Conservation (phyloP, 2,888 invertebrate genomes). For the Mantis religiosa region DNA sequence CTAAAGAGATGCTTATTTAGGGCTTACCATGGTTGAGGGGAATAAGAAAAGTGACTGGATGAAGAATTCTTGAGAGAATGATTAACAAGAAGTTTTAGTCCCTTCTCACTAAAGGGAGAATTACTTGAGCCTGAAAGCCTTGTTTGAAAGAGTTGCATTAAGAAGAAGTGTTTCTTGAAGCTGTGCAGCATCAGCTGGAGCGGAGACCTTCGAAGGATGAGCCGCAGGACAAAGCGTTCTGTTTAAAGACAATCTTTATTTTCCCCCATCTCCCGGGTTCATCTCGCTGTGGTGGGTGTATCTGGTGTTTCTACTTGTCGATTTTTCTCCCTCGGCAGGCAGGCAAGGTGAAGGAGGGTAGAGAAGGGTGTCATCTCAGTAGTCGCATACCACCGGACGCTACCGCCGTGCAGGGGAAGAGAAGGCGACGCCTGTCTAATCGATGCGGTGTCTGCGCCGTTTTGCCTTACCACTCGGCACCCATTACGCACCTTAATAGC, state of each 20-base stretch:
- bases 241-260: background rate
- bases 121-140: background rate
- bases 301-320: slow-evolving; percentile 17
- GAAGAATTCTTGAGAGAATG: background rate
- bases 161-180: background rate
- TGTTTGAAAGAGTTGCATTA: background rate
- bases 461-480: slow-evolving; percentile 60
- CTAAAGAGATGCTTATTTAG: too few relatives aligned
- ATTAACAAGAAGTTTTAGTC: background rate
- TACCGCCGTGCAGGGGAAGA: slow-evolving; percentile 10
- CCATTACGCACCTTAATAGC: slow-evolving; percentile 76
- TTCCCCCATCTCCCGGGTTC: background rate
- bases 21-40: background rate
- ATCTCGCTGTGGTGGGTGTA: background rate
- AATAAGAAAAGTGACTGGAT: background rate
- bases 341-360: background rate
- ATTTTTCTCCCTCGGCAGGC: slow-evolving; percentile 6
- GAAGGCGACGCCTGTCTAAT: slow-evolving; percentile 47
- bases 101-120: background rate
- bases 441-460: slow-evolving; percentile 65
- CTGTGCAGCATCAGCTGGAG: background rate
- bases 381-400: slow-evolving; percentile 18
- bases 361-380: slow-evolving; percentile 12
- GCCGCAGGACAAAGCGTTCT: background rate
- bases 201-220: background rate